Base-by-base conservation (phyloP, 2,797 vertebrate species). In the Melanotaenia maccullochi region DNA sequence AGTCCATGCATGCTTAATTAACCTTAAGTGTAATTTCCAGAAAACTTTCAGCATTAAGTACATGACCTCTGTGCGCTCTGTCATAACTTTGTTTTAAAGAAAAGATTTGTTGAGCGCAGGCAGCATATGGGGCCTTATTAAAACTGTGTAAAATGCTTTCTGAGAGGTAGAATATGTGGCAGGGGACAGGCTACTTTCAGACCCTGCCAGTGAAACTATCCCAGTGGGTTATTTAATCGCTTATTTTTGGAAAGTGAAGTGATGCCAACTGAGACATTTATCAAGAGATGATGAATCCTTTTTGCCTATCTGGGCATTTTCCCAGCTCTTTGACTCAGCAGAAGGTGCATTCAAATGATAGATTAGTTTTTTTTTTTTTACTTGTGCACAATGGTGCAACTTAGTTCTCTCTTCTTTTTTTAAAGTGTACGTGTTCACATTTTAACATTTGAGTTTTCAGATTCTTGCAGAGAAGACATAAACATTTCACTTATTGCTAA, bases 241-340 rank as follows among this genome's bases (percentile, higher is more conserved):
- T 84, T 87, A 88, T 86, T 90, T 86, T 73, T 56, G 73, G 81
- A 87, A 87, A 87, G 65, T 75, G 69, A 83, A 84, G 57, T 82
- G 71, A 82, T 38, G 75, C 57, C 80, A 79, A 76, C 52, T 20
- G 40, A 3, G 73, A 83, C 61, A 71, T 81, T 71, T 54, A 71
- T 28, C 51, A 24, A 78, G 25, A 73, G 38, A 76, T 64, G 71
- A 85, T 44, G 65, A 78, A 83, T 83, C 49, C 54, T 65, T 84
- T 86, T 78, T 76, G 65, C 69, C 73, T 51, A 75, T 76, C 81
- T 73, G 33, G 75, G 38, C 56, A 7, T 18, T 75, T 83, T 80
- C 35, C 57, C 75, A 60, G 7, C 47, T 62, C 51, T 83, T 85
- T 81, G 62, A 82, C 69, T 84, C 79, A 79, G 79, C 74, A 83